These are phyloP conservation scores for Apeira syringaria DNA, from an alignment of 2,888 invertebrate species.

Conservation along the genomic window DNA sequence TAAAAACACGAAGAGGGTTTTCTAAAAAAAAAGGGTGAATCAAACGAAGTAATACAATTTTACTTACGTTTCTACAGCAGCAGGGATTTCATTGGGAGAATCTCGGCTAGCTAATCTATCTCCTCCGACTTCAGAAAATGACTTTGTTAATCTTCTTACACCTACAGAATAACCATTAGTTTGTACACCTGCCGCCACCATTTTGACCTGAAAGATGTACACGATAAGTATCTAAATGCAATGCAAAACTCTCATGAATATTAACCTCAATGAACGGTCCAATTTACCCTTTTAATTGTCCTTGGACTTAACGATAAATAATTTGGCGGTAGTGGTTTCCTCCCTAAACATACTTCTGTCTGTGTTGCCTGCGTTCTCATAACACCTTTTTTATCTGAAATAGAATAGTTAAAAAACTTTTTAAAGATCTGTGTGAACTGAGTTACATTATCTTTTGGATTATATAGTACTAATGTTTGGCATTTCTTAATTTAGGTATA, in stretches of 20 bases:
- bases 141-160: slow-evolving; percentile 89
- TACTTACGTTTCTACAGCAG: slow-evolving; percentile 65
- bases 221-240: no score
- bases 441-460: no score
- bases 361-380: slow-evolving; percentile 98
- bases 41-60: not conserved
- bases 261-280: no score
- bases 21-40: not conserved
- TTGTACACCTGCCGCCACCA: slow-evolving; percentile 95
- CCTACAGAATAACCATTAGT: slow-evolving; percentile 89
- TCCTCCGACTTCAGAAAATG: slow-evolving; percentile 89
- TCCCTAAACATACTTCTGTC: slow-evolving; percentile 90
- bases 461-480: no score
- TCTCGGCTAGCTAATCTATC: slow-evolving; percentile 63
- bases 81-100: slow-evolving; percentile 53
- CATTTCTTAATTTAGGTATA: no score
- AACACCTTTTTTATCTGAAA: slow-evolving; percentile 90
- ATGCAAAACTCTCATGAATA: no score
- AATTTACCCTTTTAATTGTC: slow-evolving; percentile 89
- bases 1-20: no score
- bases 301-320: slow-evolving; percentile 90
- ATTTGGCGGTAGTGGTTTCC: slow-evolving; percentile 88
- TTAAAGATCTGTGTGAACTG: no score
- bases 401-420: no score
- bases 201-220: slow-evolving; percentile 85